phyloP scores from a whole-genome alignment of 2,888 invertebrate genomes.

The Cosmopolites sordidus region DNA sequence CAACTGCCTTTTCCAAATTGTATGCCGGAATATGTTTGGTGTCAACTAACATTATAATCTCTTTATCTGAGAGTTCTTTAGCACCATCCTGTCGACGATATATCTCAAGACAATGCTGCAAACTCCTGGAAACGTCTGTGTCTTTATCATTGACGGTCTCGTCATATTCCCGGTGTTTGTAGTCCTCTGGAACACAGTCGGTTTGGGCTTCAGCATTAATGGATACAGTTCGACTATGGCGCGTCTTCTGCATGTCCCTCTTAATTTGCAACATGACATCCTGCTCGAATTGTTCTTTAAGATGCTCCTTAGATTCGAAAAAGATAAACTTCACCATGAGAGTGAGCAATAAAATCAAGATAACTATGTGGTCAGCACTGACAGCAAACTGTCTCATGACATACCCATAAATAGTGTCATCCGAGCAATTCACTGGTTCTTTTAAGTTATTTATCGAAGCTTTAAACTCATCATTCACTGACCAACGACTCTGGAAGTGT shows the following conservation, averaged over 20 bases:
- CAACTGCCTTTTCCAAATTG: constrained; percentile 77
- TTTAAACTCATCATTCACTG: constrained; percentile 27
- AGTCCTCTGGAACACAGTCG: constrained; percentile 18
- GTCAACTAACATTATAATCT: constrained; percentile 75
- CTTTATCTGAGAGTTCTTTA: constrained; percentile 69
- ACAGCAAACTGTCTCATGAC: constrained; percentile 50
- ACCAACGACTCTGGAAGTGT: constrained; percentile 65
- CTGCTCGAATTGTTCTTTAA: constrained; percentile 30
- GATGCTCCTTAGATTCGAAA: constrained; percentile 65
- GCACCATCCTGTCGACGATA: constrained; percentile 66
- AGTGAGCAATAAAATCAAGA: constrained; percentile 77
- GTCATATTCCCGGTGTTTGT: background rate
- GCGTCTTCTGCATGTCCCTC: constrained; percentile 24
- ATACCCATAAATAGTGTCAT: constrained; percentile 36
- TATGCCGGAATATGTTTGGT: constrained; percentile 77
- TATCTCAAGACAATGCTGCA: constrained; percentile 69
- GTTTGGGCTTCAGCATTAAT: constrained; percentile 37
- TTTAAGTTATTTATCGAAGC: constrained; percentile 15
- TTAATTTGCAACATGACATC: constrained; percentile 23
- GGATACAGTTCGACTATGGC: constrained; percentile 28
- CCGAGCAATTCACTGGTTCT: constrained; percentile 30
- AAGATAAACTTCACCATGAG: constrained; percentile 85
- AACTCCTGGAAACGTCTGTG: constrained; percentile 29
- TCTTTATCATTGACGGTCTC: constrained; percentile 24
- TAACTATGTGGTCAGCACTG: constrained; percentile 84